Percentiles rank a stretch among this genome's conserved stretches.
Evolutionary conservation across 2,888 invertebrate genomes (phyloP).

Genomic region (Laspeyria flexula): DNA sequence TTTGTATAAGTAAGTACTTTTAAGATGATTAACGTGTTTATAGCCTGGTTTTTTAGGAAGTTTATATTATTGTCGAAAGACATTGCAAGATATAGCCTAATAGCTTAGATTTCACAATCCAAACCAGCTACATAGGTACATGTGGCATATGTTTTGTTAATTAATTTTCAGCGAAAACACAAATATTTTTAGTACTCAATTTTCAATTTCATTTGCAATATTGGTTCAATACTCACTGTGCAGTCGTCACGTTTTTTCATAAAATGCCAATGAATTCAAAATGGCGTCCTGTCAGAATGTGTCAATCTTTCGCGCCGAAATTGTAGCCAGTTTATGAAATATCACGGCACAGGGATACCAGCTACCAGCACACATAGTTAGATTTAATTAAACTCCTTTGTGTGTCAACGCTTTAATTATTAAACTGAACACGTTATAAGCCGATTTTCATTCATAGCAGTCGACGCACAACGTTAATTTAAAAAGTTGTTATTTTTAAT

Average conservation of each 20-base stretch:
- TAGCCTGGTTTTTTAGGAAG: too few relatives aligned
- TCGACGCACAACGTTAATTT: constrained; percentile 1
- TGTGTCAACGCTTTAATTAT: constrained; percentile 27
- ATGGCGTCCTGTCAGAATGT: constrained; percentile 25
- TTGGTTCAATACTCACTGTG: neutral
- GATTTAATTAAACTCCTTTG: constrained; percentile 41
- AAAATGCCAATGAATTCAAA: constrained; percentile 15
- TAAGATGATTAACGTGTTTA: too few relatives aligned
- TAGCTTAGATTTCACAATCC: too few relatives aligned
- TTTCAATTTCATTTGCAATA: too few relatives aligned
- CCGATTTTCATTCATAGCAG: constrained; percentile 25
- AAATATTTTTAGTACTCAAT: too few relatives aligned
- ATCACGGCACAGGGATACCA: constrained; percentile 25
- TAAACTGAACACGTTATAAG: constrained; percentile 21
- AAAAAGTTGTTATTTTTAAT: neutral
- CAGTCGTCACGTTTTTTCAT: neutral
- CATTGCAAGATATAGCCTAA: too few relatives aligned
- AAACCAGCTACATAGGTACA: too few relatives aligned
- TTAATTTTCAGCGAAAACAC: too few relatives aligned
- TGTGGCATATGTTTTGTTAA: too few relatives aligned
- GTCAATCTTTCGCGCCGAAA: constrained; percentile 26
- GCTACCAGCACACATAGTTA: constrained; percentile 32
- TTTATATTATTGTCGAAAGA: too few relatives aligned
- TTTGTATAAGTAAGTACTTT: too few relatives aligned
- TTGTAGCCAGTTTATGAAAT: constrained; percentile 21